Conservation (phyloP, 2,797 vertebrate species). For the Coregonus suidteri region DNA sequence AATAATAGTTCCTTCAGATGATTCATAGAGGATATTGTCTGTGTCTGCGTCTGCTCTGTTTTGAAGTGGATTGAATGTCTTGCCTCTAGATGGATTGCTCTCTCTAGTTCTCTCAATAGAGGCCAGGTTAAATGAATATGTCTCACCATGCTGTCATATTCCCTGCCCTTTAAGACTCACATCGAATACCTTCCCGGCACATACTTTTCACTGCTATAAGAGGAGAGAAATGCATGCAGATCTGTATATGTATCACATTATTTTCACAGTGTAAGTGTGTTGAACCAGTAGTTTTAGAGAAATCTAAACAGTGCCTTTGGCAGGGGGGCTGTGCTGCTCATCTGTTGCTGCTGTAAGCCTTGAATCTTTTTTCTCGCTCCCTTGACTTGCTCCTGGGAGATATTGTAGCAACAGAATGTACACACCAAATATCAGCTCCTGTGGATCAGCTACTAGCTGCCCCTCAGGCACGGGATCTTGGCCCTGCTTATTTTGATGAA, state of each 20-base stretch:
- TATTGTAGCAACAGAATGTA: constrained; percentile 50
- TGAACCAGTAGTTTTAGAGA: constrained; percentile 54
- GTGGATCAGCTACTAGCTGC: constrained; percentile 58
- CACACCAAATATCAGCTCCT: constrained; percentile 59
- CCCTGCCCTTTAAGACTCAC: constrained; percentile 34
- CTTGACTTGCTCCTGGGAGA: constrained; percentile 50
- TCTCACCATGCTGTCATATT: constrained; percentile 42
- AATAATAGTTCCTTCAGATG: constrained; percentile 14
- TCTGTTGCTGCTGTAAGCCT: constrained; percentile 54
- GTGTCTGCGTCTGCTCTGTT: constrained; percentile 37
- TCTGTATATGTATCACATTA: constrained; percentile 36
- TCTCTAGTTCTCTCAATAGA: constrained; percentile 33
- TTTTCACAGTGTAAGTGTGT: constrained; percentile 47
- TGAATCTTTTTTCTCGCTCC: constrained; percentile 22
- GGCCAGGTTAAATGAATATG: constrained; percentile 31
- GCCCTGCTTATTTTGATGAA: constrained; percentile 63
- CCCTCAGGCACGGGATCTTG: constrained; percentile 54
- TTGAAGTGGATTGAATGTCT: constrained; percentile 45
- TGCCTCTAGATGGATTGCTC: constrained; percentile 32
- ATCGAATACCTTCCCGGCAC: constrained; percentile 32
- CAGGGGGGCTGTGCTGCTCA: constrained; percentile 42
- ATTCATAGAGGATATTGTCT: constrained; percentile 38
- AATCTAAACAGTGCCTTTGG: constrained; percentile 59
- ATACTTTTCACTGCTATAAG: constrained; percentile 36
- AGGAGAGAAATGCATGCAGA: constrained; percentile 27